Evolutionary conservation across 2,888 invertebrate genomes (phyloP), one percentile per base, ranked within the genome.

Genomic region (Calameuta idolon): DNA sequence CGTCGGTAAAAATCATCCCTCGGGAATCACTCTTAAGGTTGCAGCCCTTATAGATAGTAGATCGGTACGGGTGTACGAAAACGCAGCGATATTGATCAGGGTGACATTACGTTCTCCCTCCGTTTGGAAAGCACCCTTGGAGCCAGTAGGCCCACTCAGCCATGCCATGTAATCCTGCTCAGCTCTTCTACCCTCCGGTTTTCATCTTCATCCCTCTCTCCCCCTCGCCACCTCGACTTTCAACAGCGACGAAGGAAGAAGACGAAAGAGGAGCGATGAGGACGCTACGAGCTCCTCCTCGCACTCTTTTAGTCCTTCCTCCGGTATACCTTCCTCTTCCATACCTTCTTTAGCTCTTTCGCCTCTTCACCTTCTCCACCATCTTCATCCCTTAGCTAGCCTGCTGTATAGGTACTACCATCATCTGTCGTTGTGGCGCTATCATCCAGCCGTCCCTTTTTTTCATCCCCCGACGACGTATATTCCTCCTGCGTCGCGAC

Each of bases 101-200:
- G 34, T 79, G 77, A 75, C 77, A 75, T 79, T 69, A 69, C 69
- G 30, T 30, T 33, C 69, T 33, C 30, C 69, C 69, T 12, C 69
- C 69, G 30, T 69, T 33, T 30, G 31, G 33, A 34, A 31, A 35
- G 74, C 68, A 33, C 73, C 69, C 68, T 37, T 73, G 74, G 77
- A 77, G 77, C 78, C 78, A 74, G 76, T 79, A 75, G 77, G 79
- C 77, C 81, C 77, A 77, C 79, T 79, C 82, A 79, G 73, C 78
- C 79, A 73, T 80, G 78, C 71, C 79, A 78, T 77, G 80, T 82
- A 82, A 82, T 82, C 79, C 79, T 73, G 73, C 75, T 75, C 74
- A 34, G 74, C 74, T 74, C 74, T 74, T 34, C n/a, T 74, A 40
- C 35, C 74, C 33, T 35, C 35, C 30, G 34, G 69, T 73, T 40